Base-by-base conservation (phyloP, 2,113 vertebrate genomes). In the Panthera leo region DNA sequence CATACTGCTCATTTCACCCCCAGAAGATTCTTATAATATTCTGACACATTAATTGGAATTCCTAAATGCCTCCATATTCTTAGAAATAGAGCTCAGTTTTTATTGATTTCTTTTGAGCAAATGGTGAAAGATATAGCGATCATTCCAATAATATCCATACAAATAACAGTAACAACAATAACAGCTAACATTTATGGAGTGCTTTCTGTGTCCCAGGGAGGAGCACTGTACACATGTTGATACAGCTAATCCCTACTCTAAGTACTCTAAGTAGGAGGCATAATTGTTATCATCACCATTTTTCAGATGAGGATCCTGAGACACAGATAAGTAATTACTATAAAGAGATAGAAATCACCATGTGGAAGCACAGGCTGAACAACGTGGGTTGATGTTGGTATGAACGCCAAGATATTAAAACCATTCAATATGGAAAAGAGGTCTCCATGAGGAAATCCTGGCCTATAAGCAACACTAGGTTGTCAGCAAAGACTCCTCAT, bases 31-130 rank as follows among this genome's bases (percentile, higher is more conserved):
- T 53, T 87, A 15, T 25, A 3, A 78, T 27, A 67, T 97, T 79
- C 70, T 96, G 25, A 93, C 55, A 97, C 89, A 85, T 78, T 61
- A 88, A 89, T 91, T 95, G 53, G 86, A 97, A 89, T 95, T 68
- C 70, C 84, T 93, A 93, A 93, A 90, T 86, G 19, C 5, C 39
- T 95, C 90, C 4, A 12, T 85, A 93, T 5, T 86, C 58, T 96
- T 42, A 42, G 15, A 91, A 87, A 15, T 25, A 73, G 88, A 94
- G 12, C 34, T 92, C 68, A 51, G 39, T 68, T 89, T 94, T 67
- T 86, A 70, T 85, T 68, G 11, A 68, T 88, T 96, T 93, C 53
- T 85, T 96, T 85, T 53, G 42, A 87, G 55, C 31, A 78, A 93
- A 82, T 51, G 15, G 34, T 68, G 21, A 78, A 91, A 87, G 11